Evolutionary conservation across 2,797 vertebrate species (phyloP), one percentile per base, ranked within the genome.

Genomic region (Columba guinea): DNA sequence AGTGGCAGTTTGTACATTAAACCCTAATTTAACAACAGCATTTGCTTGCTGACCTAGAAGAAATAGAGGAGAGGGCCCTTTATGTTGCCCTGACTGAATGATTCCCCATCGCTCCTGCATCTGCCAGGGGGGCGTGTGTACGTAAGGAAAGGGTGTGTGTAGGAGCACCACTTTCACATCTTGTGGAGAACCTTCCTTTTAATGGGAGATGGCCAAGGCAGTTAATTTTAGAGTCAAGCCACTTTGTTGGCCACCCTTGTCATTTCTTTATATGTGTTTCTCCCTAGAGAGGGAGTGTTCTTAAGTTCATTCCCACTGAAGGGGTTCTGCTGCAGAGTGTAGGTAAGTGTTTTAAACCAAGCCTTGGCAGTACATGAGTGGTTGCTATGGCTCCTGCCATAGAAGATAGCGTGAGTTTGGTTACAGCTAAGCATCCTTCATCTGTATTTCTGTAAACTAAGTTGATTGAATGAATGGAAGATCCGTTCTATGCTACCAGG

Each of bases 41-140:
- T 52, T 93, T 92, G 75, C 76, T 95, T 2, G 0, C 58, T 94
- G 82, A 93, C 90, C 93, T 67, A 39, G 89, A 82, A 94, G 48
- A 59, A 75, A 58, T 19, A 58, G 69, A 59, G 80, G 63, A 58
- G 44, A 67, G 41, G 44, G 39, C 35, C 68, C 8, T 94, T 73
- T 87, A 37, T 95, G 55, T 81, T 71, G 24, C 51, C 49, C 46
- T 48, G 59, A 82, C 63, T 9, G 60, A 60, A 82, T 0, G 1
- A 37, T 65, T 95, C 83, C 82, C 56, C 1, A 0, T 64, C 7
- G 1, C 75, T n/a, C 84, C 84, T 89, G 60, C 73, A 82, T 82
- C 74, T 55, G 55, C 41, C 30, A 32, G 46, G 28, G 69, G 22
- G 8, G 20, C 41, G 32, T 55, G 34, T 60, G 35, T 71, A 27